Conservation (phyloP, 2,113 vertebrate genomes). For the Pterocles orientalis region DNA sequence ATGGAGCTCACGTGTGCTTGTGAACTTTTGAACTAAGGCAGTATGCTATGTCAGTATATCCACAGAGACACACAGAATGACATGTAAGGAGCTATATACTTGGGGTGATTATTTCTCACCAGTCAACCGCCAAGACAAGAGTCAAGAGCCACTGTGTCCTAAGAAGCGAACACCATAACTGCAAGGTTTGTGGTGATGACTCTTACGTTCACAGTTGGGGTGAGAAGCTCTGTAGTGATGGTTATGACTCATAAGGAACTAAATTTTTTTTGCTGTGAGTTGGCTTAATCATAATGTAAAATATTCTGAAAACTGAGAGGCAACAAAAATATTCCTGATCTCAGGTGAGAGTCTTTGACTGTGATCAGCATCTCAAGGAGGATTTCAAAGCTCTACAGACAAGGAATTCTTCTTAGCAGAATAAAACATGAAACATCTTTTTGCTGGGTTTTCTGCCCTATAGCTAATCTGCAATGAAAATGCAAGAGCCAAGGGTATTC, state of each 20-base stretch:
- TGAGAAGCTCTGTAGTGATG: background rate
- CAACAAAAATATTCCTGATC: background rate
- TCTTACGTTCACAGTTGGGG: background rate
- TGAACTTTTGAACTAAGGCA: background rate
- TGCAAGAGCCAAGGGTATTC: background rate
- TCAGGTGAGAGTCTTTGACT: background rate
- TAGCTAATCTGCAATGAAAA: background rate
- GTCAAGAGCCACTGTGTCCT: background rate
- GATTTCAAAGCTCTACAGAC: background rate
- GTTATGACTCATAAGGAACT: slow-evolving; percentile 46
- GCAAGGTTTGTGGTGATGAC: background rate
- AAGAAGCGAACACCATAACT: background rate
- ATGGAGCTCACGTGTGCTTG: fast-evolving
- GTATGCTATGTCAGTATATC: background rate
- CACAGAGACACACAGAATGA: background rate
- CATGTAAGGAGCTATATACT: background rate
- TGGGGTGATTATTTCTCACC: background rate
- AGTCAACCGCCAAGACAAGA: background rate
- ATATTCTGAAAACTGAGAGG: background rate
- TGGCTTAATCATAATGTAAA: background rate
- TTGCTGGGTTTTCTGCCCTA: background rate
- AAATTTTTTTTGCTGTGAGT: background rate
- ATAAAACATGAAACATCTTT: background rate
- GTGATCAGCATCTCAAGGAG: background rate
- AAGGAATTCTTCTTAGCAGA: background rate